Conservation (phyloP, 2,113 vertebrate species). For the human region GRCh38 chr1:22688501-22689000, state of each 20-base stretch:
- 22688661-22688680: not conserved
- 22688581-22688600: not conserved
- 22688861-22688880: not conserved
- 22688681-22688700: not conserved
- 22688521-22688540: not conserved
- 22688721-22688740: not conserved
- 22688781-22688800: not conserved
- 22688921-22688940: too few relatives aligned
- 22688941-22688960: too few relatives aligned
- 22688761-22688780: not conserved
- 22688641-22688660: not conserved
- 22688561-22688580: not conserved
- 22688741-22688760: not conserved
- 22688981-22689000: too few relatives aligned
- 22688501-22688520: not conserved
- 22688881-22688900: not conserved
- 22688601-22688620: not conserved
- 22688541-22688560: not conserved
- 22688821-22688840: not conserved
- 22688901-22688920: not conserved
- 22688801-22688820: not conserved
- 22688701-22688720: not conserved
- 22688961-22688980: too few relatives aligned
- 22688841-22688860: not conserved
- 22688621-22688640: not conserved